Evolutionary conservation across 2,797 vertebrate genomes (phyloP), one percentile per base, ranked within the genome.

Genomic region (Tokudaia tokunoshimensis): DNA sequence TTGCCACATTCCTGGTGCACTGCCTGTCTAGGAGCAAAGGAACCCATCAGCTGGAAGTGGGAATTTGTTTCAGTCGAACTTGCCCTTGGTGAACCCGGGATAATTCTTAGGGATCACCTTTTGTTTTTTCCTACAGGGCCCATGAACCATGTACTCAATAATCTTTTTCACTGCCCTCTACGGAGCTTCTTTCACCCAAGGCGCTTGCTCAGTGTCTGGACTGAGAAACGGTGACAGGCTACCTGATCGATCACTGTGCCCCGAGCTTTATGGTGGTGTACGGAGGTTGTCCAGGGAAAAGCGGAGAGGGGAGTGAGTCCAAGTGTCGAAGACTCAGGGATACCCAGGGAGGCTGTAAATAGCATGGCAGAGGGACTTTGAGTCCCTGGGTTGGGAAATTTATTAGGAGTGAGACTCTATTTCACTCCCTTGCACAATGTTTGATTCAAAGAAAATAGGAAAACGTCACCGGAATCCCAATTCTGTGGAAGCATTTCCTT

Each of bases 401-500:
- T 97, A 92, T 95, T 95, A 97, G 88, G 80, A 92, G 80, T 75
- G 76, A 59, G 52, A 95, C 89, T 96, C 65, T 79, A 93, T 96
- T 95, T 94, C 92, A 96, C 79, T 92, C 75, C 83, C 55, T 70
- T 86, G 89, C 67, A 85, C 15, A 70, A 61, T 47, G 96, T 92
- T 89, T 96, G 95, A 95, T 61, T 97, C 96, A 96, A 94, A 97
- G 94, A 89, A 97, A 96, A 91, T 96, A 92, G 19, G 74, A 94
- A 97, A 97, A 96, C 84, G 91, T 96, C 87, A 61, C 92, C 72
- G 91, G 96, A 97, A 97, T 97, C 91, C 94, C 92, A 96, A 89
- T 96, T 96, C 96, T 47, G 89, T 92, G 95, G 83, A 90, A 92
- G 92, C 89, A 88, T 89, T 96, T 97, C 90, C 96, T 97, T 94